Evolutionary conservation across 2,113 vertebrate species (phyloP).

Genomic region (Podarcis muralis): DNA sequence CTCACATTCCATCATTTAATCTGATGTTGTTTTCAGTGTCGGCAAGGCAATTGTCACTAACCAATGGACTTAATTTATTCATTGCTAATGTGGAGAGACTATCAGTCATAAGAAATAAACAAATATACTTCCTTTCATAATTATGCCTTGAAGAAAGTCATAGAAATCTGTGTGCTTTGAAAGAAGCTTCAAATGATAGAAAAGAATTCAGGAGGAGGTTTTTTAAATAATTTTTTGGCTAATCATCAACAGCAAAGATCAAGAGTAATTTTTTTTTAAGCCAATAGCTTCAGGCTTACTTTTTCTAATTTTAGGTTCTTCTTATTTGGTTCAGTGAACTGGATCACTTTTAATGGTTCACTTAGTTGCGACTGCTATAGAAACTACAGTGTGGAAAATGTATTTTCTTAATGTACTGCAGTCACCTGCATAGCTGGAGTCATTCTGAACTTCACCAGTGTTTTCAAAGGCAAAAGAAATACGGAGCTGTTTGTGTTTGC

Average conservation of each 20-base stretch:
- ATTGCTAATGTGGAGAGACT: conserved; percentile 31
- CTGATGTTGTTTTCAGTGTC: conserved; percentile 12
- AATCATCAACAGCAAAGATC: conserved; percentile 41
- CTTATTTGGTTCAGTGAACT: conserved; percentile 49
- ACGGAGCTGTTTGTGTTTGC: background rate
- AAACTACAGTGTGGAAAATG: background rate
- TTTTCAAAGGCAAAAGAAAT: background rate
- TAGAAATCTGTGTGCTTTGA: conserved; percentile 34
- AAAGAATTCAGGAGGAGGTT: conserved; percentile 33
- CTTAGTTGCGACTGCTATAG: conserved; percentile 22
- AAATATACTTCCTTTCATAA: conserved; percentile 42
- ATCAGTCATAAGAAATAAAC: conserved; percentile 46
- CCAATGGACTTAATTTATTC: conserved; percentile 26
- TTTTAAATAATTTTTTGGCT: background rate
- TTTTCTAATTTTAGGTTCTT: conserved; percentile 53
- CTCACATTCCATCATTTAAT: conserved; percentile 5
- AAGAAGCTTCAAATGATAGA: conserved; percentile 9
- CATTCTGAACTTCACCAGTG: background rate
- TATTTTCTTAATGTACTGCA: conserved; percentile 27
- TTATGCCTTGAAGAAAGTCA: background rate
- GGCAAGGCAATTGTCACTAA: conserved; percentile 31
- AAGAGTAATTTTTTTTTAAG: background rate
- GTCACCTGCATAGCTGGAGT: conserved; percentile 7
- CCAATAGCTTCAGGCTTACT: conserved; percentile 28
- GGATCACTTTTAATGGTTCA: conserved; percentile 37